These are phyloP conservation scores for Meriones psammophilus DNA, from an alignment of 2,797 vertebrate species.

Conservation along the genomic window DNA sequence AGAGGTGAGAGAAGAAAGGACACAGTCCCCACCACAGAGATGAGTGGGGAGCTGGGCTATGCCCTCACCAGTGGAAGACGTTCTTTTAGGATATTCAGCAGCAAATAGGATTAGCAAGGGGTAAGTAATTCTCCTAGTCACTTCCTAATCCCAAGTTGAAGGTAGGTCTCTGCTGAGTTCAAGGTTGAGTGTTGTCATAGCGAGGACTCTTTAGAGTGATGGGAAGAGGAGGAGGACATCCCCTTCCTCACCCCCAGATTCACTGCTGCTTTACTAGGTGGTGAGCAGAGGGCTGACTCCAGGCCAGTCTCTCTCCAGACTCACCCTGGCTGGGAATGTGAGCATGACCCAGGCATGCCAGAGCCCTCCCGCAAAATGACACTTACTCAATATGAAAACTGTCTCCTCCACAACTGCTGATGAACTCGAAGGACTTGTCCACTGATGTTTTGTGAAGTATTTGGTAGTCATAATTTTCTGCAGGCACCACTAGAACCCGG, in stretches of 20 bases:
- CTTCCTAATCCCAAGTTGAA: neutral
- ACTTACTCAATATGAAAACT: constrained; percentile 95
- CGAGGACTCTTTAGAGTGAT: too few relatives aligned
- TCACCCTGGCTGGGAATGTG: neutral
- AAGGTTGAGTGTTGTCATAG: neutral
- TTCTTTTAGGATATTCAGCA: neutral
- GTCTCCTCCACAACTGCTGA: constrained; percentile 92
- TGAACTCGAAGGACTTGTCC: constrained; percentile 94
- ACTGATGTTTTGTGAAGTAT: constrained; percentile 91
- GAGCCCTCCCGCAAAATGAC: constrained; percentile 39
- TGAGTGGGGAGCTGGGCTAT: neutral
- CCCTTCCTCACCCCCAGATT: neutral
- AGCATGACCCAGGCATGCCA: neutral
- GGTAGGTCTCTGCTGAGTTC: neutral
- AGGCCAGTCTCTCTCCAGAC: neutral
- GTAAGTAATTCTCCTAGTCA: neutral
- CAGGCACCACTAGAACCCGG: constrained; percentile 92
- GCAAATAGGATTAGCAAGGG: neutral
- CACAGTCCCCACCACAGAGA: neutral
- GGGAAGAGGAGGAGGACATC: neutral
- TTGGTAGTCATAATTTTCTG: constrained; percentile 91
- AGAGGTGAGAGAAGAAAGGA: neutral
- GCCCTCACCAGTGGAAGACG: neutral
- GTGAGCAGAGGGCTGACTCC: neutral
- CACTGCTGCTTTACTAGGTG: neutral